Percentiles rank a stretch among this genome's conserved stretches.
Evolutionary conservation across 1,140 invertebrate species (phyloP).

Genomic region (Pachypsylla venusta): DNA sequence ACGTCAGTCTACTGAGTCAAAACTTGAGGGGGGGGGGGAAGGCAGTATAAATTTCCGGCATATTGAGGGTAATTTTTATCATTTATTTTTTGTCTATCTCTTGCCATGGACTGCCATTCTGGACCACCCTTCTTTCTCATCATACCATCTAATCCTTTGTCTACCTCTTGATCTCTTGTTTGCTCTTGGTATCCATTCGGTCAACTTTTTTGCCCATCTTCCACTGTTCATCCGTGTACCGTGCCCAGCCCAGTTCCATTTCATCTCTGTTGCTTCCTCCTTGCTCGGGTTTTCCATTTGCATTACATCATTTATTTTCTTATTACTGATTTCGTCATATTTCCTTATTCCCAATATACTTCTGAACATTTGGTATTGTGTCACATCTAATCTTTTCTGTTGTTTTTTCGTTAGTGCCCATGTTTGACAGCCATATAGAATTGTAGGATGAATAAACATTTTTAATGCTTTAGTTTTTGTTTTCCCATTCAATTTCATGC

Average conservation of each 20-base stretch:
- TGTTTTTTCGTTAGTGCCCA: background rate
- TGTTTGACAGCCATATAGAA: too few relatives aligned
- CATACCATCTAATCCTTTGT: background rate
- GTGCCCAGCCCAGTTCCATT: too few relatives aligned
- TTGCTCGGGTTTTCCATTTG: background rate
- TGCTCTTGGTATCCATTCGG: background rate
- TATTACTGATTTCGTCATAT: background rate
- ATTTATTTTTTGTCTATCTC: background rate
- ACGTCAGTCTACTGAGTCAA: too few relatives aligned
- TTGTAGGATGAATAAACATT: slow-evolving; percentile 7
- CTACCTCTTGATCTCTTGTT: background rate
- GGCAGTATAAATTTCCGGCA: too few relatives aligned
- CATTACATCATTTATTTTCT: background rate
- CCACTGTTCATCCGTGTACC: background rate
- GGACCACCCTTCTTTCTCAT: background rate
- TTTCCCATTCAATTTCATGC: too few relatives aligned
- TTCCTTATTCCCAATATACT: background rate
- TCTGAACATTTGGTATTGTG: background rate
- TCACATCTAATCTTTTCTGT: background rate
- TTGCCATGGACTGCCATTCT: background rate
- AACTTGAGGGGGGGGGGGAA: too few relatives aligned
- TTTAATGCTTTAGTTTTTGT: background rate
- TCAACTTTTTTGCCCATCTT: background rate
- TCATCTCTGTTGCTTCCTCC: too few relatives aligned
- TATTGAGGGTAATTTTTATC: too few relatives aligned